Base-by-base conservation (phyloP, 2,113 vertebrate genomes). In the Nerophis lumbriciformis region DNA sequence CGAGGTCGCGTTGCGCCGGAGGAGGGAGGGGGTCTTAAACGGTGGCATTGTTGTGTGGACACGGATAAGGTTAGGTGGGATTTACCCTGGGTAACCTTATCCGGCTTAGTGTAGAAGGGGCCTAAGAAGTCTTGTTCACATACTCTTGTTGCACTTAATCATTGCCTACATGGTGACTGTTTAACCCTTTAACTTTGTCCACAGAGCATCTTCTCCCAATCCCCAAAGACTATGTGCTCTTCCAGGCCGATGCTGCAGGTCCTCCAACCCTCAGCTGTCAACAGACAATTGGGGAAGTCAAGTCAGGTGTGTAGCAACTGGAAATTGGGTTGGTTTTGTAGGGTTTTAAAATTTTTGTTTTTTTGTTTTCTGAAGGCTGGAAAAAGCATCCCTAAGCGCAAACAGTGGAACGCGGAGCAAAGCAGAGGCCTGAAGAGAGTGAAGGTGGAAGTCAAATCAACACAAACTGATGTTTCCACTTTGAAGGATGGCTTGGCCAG, bases 241-340 rank as follows among this genome's bases (percentile, higher is more conserved):
- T 78, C 71, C 1, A 93, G 95, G 75, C 90, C 83, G 73, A 93
- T 88, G 2, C 89, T 96, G 52, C 93, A 94, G 83, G 92, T 93
- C 71, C 94, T 97, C 68, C 94, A 96, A 65, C 90, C 88, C 8
- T 93, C 93, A 59, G 87, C 89, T 56, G 68, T 89, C 52, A 90
- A 89, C 71, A 91, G 89, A 8, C 88, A 82, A 53, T 81, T 94
- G 73, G 93, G 93, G 63, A 91, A 90, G 73, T 35, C 61, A 6
- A 79, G 84, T 72, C 90, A 93, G 93, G 96, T 98, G 89, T 6
- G 59, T 28, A 45, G 42, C 11, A 12, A 4, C 3, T 11, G 10
- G 42, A 1, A 45, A 8, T 1, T 35, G 15, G 35, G 9, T 28
- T 6, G 5, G 28, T 9, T 48, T 14, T 7, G 19, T 58, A 51